Evolutionary conservation across 2,888 invertebrate genomes (phyloP), one percentile per base, ranked within the genome.

Genomic region (Lepeophtheirus nordmannii): DNA sequence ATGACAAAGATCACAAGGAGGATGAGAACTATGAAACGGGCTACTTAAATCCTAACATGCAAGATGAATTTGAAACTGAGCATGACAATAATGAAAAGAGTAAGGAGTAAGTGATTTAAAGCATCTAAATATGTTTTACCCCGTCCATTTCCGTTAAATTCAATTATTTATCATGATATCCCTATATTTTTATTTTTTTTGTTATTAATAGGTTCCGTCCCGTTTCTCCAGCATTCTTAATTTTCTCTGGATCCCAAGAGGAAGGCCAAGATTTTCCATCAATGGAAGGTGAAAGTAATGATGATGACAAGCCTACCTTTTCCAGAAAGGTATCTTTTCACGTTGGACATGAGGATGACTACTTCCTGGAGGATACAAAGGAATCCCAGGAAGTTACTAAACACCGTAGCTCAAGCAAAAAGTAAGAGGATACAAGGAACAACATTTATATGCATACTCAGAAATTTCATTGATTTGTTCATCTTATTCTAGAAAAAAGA

Each of bases 141-240:
- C n/a, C n/a, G n/a, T 30, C 30, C 7, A 30, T 30, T 30, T 30
- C 2, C 30, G 7, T 30, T 30, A 2, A 30, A 30, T 30, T 30
- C 30, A 2, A 30, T 30, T 30, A 30, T 30, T 30, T 30, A 30
- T 7, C 7, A 30, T 30, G 30, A 5, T 5, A 30, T 2, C 30
- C 30, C 2, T 30, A 30, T 7, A 30, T 30, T 30, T 30, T 2
- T 46, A 2, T 46, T 2, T 46, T 46, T n/a, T 46, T n/a, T n/a
- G n/a, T n/a, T n/a, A n/a, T n/a, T n/a, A n/a, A n/a, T n/a, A 46
- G 53, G 53, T 46, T n/a, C 17, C 53, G 53, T 14, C 53, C 53
- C 53, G 53, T 46, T 46, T 46, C 53, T 17, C 53, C 53, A 17
- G 53, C 53, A 14, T 46, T n/a, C 53, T 46, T 46, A 17, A 46